Conservation (phyloP, 1,140 invertebrate species). For the Plutomurus gul region DNA sequence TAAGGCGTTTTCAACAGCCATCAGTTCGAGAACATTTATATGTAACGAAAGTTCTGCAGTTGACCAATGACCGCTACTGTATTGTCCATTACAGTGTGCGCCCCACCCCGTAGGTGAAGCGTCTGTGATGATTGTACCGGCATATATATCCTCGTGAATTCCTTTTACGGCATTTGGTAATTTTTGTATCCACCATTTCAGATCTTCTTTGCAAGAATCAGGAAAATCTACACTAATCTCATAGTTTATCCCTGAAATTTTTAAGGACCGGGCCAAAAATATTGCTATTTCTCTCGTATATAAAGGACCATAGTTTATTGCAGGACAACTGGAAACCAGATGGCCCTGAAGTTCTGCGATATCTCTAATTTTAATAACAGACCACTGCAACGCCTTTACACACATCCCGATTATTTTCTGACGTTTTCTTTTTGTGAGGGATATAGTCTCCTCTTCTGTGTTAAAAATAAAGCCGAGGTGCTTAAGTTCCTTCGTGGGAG, state of each 20-base stretch:
- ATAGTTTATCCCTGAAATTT: neutral
- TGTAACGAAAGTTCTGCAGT: neutral
- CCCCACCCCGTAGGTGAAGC: constrained; percentile 31
- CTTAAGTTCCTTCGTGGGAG: neutral
- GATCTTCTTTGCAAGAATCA: neutral
- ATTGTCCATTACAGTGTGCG: neutral
- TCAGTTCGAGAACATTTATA: constrained; percentile 39
- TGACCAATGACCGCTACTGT: constrained; percentile 1
- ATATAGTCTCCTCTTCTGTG: neutral
- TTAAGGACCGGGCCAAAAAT: neutral
- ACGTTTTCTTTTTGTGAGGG: neutral
- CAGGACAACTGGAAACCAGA: constrained; percentile 24
- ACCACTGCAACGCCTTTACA: neutral
- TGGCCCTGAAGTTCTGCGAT: neutral
- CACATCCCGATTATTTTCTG: neutral
- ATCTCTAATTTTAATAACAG: neutral
- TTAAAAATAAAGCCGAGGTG: constrained; percentile 39
- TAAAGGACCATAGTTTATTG: constrained; percentile 15
- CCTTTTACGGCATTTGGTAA: neutral
- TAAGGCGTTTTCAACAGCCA: constrained; percentile 3
- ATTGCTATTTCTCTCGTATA: constrained; percentile 34
- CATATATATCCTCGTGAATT: neutral
- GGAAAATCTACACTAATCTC: neutral
- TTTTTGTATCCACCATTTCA: constrained; percentile 26
- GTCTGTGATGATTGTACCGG: neutral